These are phyloP conservation scores for Papio anubis DNA, from an alignment of 2,113 vertebrate genomes.

Conservation along the genomic window DNA sequence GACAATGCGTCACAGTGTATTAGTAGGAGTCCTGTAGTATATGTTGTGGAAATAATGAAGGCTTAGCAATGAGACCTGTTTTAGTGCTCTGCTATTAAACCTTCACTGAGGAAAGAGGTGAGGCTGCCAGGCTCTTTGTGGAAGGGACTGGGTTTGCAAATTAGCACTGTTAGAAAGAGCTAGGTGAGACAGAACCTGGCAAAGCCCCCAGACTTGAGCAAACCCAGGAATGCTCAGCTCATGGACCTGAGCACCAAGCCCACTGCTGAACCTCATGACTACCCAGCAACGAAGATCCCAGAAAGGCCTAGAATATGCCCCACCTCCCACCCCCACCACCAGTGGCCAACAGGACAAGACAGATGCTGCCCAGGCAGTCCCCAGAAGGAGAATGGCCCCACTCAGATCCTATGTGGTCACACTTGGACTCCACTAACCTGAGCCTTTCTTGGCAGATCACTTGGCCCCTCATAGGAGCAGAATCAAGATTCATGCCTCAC, in stretches of 20 bases:
- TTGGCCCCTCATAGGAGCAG: background rate
- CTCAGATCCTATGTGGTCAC: background rate
- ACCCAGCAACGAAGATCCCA: background rate
- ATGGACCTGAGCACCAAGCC: background rate
- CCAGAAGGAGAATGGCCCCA: background rate
- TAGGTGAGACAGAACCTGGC: conserved; percentile 64
- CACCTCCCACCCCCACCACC: background rate
- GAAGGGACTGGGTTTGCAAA: conserved; percentile 65
- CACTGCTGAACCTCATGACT: background rate
- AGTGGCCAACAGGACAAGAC: background rate
- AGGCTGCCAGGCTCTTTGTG: conserved; percentile 58
- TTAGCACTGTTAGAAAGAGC: conserved; percentile 45
- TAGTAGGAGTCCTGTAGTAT: conserved; percentile 68
- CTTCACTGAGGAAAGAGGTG: conserved; percentile 59
- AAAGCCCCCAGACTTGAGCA: conserved; percentile 38
- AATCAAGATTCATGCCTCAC: background rate
- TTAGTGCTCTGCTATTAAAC: conserved; percentile 67
- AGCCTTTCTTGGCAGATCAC: background rate
- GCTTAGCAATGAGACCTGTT: conserved; percentile 65
- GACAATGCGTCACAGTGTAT: conserved; percentile 50
- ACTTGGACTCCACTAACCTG: background rate
- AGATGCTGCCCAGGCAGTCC: no score
- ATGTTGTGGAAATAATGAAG: conserved; percentile 70
- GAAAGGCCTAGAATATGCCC: background rate
- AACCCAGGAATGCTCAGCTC: background rate